These are phyloP conservation scores for Paratilapia polleni DNA, from an alignment of 2,113 vertebrate genomes.

Conservation along the genomic window DNA sequence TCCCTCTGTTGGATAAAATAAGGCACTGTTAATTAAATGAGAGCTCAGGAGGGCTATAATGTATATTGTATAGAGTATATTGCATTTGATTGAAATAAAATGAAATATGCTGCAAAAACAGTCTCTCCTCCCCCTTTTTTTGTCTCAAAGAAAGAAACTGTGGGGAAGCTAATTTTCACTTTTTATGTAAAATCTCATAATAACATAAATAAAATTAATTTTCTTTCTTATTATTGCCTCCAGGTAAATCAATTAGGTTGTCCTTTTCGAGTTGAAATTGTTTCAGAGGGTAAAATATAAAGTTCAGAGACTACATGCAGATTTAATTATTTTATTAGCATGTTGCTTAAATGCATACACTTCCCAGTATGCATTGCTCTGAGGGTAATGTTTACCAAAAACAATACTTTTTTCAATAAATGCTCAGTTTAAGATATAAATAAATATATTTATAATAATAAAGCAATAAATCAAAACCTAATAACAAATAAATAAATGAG, in stretches of 20 bases:
- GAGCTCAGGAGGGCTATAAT: neutral
- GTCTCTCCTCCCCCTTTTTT: no score
- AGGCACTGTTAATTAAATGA: neutral
- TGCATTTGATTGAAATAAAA: neutral
- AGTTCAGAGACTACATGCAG: fast-evolving
- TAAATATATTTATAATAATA: no score
- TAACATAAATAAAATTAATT: no score
- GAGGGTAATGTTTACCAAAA: neutral
- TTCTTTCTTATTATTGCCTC: no score
- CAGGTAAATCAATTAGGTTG: no score
- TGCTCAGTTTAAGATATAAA: neutral
- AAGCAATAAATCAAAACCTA: no score
- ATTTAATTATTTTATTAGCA: neutral
- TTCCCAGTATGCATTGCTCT: neutral
- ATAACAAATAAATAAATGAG: neutral
- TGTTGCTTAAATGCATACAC: neutral
- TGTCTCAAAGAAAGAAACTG: no score
- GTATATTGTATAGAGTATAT: neutral
- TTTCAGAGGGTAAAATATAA: fast-evolving
- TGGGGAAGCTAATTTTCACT: no score
- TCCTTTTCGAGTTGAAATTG: fast-evolving
- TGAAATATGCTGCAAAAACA: neutral
- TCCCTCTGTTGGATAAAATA: conserved; percentile 37
- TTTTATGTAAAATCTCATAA: no score
- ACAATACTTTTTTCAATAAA: neutral